phyloP scores from a whole-genome alignment of 2,113 vertebrate genomes.

The Pseudopodoces humilis region DNA sequence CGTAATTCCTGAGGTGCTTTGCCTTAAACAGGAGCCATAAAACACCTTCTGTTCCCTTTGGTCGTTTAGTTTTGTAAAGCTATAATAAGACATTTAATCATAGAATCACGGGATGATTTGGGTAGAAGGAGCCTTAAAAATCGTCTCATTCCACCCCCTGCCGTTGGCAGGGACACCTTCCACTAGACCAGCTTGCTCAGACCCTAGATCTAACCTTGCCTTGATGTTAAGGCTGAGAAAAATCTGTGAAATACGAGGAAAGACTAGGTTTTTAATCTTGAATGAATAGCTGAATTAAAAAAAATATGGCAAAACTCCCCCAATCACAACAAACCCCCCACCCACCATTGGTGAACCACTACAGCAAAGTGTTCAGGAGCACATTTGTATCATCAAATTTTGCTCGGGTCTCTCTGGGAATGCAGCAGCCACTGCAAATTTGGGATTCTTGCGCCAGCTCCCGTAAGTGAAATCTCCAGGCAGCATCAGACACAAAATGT shows the following conservation, averaged over 20 bases:
- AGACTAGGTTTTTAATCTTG: conserved; percentile 5
- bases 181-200: background rate
- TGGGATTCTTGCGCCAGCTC: background rate
- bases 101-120: background rate
- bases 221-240: background rate
- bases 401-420: background rate
- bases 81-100: conserved; percentile 40
- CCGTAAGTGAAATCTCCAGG: background rate
- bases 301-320: background rate
- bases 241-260: background rate
- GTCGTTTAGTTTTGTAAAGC: conserved; percentile 19
- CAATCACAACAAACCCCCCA: background rate
- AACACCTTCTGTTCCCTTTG: conserved; percentile 41
- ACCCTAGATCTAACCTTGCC: too few relatives aligned
- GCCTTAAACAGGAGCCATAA: conserved; percentile 16
- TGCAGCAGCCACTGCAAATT: background rate
- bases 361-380: background rate
- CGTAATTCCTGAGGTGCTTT: background rate
- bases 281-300: background rate
- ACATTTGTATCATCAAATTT: background rate
- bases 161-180: background rate
- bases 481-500: background rate
- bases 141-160: background rate
- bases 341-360: background rate
- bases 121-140: background rate